Percentiles rank a stretch among this genome's conserved stretches.
These are phyloP conservation scores for Ctenochaetus hawaiiensis DNA, from an alignment of 2,797 vertebrate genomes.

Conservation along the genomic window DNA sequence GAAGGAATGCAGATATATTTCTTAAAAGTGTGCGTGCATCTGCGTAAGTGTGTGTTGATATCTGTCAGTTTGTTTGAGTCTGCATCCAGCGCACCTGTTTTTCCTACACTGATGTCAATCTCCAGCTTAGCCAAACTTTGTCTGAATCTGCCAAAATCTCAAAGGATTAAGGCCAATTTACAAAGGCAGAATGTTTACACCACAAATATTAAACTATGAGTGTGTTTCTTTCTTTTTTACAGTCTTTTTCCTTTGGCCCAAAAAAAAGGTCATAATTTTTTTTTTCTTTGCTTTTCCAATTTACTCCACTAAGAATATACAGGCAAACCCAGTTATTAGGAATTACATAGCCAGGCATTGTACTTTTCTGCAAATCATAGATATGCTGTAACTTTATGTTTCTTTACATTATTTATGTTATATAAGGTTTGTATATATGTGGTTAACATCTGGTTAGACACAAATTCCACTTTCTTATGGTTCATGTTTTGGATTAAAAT, in stretches of 20 bases:
- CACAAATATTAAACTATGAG: neutral
- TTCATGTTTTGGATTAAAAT: too few species aligned
- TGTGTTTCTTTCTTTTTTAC: neutral
- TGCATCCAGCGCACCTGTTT: slow-evolving; percentile 9
- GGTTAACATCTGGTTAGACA: too few species aligned
- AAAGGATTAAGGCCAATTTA: neutral
- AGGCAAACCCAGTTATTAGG: too few species aligned
- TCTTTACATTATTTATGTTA: too few species aligned
- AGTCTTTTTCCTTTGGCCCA: too few species aligned
- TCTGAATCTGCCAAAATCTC: neutral
- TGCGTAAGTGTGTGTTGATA: neutral
- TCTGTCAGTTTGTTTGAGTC: neutral
- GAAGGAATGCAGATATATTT: neutral
- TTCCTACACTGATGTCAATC: neutral
- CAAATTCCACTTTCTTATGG: too few species aligned
- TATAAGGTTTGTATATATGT: too few species aligned
- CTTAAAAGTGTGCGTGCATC: neutral
- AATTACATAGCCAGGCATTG: too few species aligned
- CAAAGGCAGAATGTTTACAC: neutral
- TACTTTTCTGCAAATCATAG: too few species aligned
- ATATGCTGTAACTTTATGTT: too few species aligned
- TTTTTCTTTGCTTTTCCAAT: neutral
- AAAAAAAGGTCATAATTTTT: too few species aligned
- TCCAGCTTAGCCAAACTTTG: neutral
- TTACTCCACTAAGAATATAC: neutral